Base-by-base conservation (phyloP, 37 sponge, comb jelly and placozoan species). In the Halisarca cf. caerulea region DNA sequence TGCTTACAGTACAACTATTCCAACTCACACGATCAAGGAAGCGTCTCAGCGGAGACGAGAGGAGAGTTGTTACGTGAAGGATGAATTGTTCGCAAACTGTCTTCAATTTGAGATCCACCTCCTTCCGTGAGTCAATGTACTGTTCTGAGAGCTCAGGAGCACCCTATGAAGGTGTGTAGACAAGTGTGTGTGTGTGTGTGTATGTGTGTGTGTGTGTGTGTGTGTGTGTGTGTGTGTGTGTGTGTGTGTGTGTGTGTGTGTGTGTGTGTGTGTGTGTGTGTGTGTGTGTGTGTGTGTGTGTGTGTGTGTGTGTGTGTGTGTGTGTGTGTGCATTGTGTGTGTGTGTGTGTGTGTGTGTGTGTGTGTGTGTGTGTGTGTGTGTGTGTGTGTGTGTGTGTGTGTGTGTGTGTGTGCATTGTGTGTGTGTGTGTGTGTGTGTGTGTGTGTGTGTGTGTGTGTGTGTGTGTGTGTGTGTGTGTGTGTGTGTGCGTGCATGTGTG, bases 41-140 rank as follows among this genome's bases (percentile, higher is more conserved):
- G 30, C 45, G 74, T 70, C 83, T 90, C 41, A 94, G 82, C 25
- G 95, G 89, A 24, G 58, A 47, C 27, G 74, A 44, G 23, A 94
- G 80, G 0, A 47, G 25, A 34, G 59, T 59, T 47, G 95, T 77
- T 40, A 88, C 73, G 60, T 89, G 88, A 17, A 59, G 25, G 21
- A 97, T 97, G 69, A 97, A 90, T 60, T 81, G 58, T 75, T 94
- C 97, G 86, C 95, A 93, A 15, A 73, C 62, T 32, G 58, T 47
- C 77, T 96, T 96, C 78, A 96, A 61, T 18, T 89, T 84, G 7
- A 88, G 25, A 60, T 96, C 97, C 17, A 96, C 92, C 28, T 95
- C 95, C 84, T 97, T 94, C 80, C 86, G 95, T 24, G 97, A 97
- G 83, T 97, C 93, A 14, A 92, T 43, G 58, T 90, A 94, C 21